A percentile compares a stretch with the other conserved stretches of the same genome.
These are phyloP conservation scores for Anniella stebbinsi DNA, from an alignment of 2,797 vertebrate species.

Conservation along the genomic window DNA sequence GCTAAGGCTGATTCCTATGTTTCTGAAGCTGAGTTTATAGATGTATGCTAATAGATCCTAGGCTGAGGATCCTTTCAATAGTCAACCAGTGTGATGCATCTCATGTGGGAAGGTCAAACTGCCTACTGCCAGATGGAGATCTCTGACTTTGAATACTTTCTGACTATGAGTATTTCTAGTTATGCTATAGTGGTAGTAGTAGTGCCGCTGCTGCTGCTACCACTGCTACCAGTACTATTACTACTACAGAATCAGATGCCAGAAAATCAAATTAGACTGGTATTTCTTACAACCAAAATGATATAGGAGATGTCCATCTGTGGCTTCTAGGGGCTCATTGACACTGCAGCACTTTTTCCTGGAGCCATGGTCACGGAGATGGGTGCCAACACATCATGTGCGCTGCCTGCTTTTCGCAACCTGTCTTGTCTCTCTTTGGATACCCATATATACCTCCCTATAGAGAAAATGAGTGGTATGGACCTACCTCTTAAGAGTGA, in stretches of 20 bases:
- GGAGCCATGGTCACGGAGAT: background rate
- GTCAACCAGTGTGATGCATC: background rate
- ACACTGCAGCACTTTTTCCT: background rate
- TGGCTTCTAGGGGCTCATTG: background rate
- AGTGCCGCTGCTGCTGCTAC: background rate
- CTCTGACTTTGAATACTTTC: background rate
- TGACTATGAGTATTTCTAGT: background rate
- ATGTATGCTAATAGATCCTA: constrained; percentile 17
- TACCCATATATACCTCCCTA: background rate
- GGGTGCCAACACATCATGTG: background rate
- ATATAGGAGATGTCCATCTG: background rate
- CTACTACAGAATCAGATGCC: background rate
- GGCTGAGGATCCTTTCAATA: constrained; percentile 42
- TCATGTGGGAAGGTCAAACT: constrained; percentile 30
- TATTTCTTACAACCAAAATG: constrained; percentile 5
- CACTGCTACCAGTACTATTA: too few relatives aligned
- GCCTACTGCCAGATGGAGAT: background rate
- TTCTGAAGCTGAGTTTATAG: background rate
- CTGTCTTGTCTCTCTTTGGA: background rate
- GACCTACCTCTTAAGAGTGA: background rate
- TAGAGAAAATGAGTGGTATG: background rate
- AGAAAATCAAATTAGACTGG: background rate
- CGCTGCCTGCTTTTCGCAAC: background rate
- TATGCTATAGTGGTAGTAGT: background rate
- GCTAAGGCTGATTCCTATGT: background rate